phyloP scores from a whole-genome alignment of 2,113 vertebrate species.

The Cyprinodon tularosa region DNA sequence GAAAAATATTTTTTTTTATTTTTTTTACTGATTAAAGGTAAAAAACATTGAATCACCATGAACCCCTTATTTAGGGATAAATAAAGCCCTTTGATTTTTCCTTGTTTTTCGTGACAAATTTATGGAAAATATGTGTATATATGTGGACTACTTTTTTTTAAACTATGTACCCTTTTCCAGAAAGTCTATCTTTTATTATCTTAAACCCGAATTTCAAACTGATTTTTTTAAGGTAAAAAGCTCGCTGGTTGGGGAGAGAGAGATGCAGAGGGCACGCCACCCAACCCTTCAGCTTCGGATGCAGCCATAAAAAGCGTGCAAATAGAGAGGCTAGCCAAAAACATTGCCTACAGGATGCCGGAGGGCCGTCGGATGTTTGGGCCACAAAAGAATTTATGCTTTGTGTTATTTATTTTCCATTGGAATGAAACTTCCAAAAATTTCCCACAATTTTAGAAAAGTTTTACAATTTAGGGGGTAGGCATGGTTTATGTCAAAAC shows the following conservation, averaged over 20 bases:
- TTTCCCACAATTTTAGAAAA: background rate
- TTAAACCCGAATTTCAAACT: background rate
- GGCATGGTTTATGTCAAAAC: background rate
- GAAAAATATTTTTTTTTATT: too few relatives aligned
- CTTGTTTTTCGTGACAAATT: too few relatives aligned
- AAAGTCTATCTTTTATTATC: too few relatives aligned
- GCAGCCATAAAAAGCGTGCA: background rate
- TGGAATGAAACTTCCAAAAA: background rate
- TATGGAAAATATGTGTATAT: too few relatives aligned
- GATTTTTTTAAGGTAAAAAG: background rate
- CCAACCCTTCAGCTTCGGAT: background rate
- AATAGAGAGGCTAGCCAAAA: background rate
- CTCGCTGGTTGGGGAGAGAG: background rate
- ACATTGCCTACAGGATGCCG: background rate
- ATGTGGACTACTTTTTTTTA: too few relatives aligned
- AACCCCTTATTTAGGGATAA: too few relatives aligned
- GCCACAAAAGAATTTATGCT: background rate
- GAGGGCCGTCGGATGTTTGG: background rate
- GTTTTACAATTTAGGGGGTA: background rate
- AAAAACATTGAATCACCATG: too few relatives aligned
- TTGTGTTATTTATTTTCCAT: background rate
- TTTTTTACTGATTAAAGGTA: too few relatives aligned
- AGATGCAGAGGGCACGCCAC: background rate
- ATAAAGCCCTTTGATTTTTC: too few relatives aligned
- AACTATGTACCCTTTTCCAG: too few relatives aligned